These are phyloP conservation scores for Tachysurus vachellii DNA, from an alignment of 2,113 vertebrate species.

Conservation along the genomic window DNA sequence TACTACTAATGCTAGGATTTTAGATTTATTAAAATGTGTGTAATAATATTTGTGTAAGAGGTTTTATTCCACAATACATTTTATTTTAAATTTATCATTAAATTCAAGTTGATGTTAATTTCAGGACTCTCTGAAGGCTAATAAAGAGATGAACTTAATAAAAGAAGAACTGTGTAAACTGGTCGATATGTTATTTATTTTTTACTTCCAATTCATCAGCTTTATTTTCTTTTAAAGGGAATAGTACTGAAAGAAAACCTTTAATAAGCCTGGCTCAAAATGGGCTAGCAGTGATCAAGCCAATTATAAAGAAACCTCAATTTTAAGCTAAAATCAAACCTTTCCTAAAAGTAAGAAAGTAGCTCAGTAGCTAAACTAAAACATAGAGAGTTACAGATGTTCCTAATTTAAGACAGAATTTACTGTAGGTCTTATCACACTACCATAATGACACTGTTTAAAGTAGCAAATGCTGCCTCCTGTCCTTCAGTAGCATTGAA, in stretches of 20 bases:
- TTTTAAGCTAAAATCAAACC: background rate
- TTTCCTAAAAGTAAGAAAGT: background rate
- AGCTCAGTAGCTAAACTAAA: background rate
- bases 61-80: background rate
- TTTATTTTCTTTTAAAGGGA: background rate
- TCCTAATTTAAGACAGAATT: background rate
- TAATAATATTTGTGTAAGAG: background rate
- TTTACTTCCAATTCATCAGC: background rate
- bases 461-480: background rate
- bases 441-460: background rate
- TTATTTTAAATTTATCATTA: too few species aligned
- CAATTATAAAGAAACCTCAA: background rate
- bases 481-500: background rate
- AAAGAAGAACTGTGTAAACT: background rate
- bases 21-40: background rate
- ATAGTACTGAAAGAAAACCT: background rate
- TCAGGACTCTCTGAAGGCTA: too few species aligned
- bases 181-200: background rate
- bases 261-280: background rate
- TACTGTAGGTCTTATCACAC: background rate
- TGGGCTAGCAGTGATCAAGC: background rate
- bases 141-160: background rate
- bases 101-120: too few species aligned
- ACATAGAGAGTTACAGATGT: background rate
- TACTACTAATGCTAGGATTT: background rate